A percentile compares a stretch with the other conserved stretches of the same genome.
Conservation (phyloP, 1,140 invertebrate genomes). For the Camponotus pennsylvanicus region DNA sequence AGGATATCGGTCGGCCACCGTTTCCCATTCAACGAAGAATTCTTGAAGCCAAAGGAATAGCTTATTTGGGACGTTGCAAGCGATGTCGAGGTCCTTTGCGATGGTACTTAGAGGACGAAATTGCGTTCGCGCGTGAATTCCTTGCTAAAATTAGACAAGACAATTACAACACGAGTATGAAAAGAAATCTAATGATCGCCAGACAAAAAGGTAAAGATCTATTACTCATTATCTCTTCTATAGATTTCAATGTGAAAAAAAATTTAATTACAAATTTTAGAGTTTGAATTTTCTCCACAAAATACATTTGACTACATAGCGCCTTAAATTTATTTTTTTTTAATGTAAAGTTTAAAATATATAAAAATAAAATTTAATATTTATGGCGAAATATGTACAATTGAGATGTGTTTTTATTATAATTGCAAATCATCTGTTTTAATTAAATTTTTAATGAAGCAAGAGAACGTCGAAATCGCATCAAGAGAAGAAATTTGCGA, state of each 20-base stretch:
- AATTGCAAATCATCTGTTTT: slow-evolving; percentile 6
- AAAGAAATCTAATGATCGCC: slow-evolving; percentile 66
- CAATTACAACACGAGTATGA: slow-evolving; percentile 46
- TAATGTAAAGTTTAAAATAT: not conserved
- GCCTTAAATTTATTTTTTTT: not conserved
- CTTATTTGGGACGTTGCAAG: slow-evolving; percentile 66
- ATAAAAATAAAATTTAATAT: not conserved
- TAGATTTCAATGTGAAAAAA: not conserved
- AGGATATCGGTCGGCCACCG: slow-evolving; percentile 48
- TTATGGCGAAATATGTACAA: not conserved
- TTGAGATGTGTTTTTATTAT: not conserved
- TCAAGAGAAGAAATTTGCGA: slow-evolving; percentile 7
- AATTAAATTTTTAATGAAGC: slow-evolving; percentile 18
- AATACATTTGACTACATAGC: too few relatives aligned
- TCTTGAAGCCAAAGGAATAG: slow-evolving; percentile 22
- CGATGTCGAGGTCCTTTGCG: slow-evolving; percentile 72
- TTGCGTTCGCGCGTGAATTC: slow-evolving; percentile 69
- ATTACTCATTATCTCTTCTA: not conserved
- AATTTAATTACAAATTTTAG: too few relatives aligned
- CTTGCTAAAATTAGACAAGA: slow-evolving; percentile 57
- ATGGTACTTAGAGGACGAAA: slow-evolving; percentile 79
- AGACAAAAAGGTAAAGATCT: slow-evolving; percentile 55
- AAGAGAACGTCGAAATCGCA: not conserved
- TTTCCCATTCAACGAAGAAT: not conserved
- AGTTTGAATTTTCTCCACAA: too few relatives aligned